phyloP scores from a whole-genome alignment of 2,797 vertebrate species.

The Danio tinwini region DNA sequence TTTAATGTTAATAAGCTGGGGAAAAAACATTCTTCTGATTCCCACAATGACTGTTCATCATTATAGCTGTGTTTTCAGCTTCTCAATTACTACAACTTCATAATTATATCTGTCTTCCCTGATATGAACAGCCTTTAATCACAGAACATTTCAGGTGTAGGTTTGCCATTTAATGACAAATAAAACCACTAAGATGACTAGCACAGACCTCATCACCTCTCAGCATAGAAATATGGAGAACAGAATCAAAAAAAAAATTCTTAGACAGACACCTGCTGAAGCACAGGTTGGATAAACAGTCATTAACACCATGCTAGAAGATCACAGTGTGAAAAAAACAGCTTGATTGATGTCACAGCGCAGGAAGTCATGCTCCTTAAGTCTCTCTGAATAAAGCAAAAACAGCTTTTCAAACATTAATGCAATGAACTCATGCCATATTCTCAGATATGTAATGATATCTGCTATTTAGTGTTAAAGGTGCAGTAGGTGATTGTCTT shows the following conservation, averaged over 20 bases:
- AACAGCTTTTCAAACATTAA: not conserved
- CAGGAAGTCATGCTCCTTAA: conserved; percentile 9
- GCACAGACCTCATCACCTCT: not conserved
- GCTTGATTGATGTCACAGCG: conserved; percentile 1
- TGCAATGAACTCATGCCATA: not conserved
- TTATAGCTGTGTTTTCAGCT: not conserved
- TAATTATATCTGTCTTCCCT: not conserved
- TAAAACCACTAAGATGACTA: not conserved
- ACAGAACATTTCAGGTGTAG: too few relatives aligned
- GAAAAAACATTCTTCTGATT: not conserved
- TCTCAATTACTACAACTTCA: not conserved
- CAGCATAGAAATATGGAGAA: not conserved
- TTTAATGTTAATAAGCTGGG: not conserved
- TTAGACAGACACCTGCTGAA: not conserved
- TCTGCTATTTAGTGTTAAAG: not conserved
- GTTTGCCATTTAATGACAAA: not conserved
- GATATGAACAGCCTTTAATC: not conserved
- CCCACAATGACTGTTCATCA: not conserved
- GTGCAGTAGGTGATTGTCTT: too few relatives aligned
- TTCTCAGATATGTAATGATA: not conserved
- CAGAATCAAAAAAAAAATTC: too few relatives aligned
- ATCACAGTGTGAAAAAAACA: conserved; percentile 7
- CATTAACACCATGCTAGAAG: not conserved
- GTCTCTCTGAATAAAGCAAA: not conserved
- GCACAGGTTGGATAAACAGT: not conserved